Base-by-base conservation (phyloP, 2,797 vertebrate genomes). In the Acrocephalus scirpaceus region DNA sequence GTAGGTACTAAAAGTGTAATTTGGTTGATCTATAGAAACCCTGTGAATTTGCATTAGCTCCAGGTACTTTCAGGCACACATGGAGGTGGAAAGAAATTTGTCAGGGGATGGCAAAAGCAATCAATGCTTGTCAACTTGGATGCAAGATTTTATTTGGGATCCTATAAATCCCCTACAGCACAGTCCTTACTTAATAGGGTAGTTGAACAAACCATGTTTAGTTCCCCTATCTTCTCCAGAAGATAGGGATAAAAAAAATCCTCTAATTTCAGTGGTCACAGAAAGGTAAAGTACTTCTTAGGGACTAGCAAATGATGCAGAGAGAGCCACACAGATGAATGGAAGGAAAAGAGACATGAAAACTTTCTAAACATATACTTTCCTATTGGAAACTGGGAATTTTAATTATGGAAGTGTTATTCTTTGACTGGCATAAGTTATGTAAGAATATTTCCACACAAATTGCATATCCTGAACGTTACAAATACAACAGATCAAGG, bases 401-500 rank as follows among this genome's bases (percentile, higher is more conserved):
- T 94, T 90, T 92, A 89, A 93, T 81, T 85, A 69, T 12, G 17
- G 23, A 70, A 58, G 65, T 48, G 66, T 60, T 79, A 50, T 57
- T 84, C 51, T 85, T 90, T 34, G 82, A 87, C 83, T 29, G 23
- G 50, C 48, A n/a, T 11, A 69, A 65, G 47, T 96, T 90, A 71
- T 48, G 92, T 69, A 48, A 96, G 81, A 93, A 81, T 84, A 95
- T 96, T 96, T 88, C 79, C 65, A 60, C 80, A 82, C 83, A 95
- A 91, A 95, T 91, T 88, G 92, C 86, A 90, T 73, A 93, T 88
- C 86, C 92, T 51, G 90, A 94, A 93, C 2, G 8, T 78, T 93
- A 93, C 83, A 97, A 97, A 96, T 95, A 96, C 95, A 97, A 97
- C 94, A 97, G 97, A 98, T 98, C 98, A 98, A 98, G 98, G 98